Evolutionary conservation across 2,888 invertebrate species (phyloP).

Genomic region (Nymphalis polychloros): DNA sequence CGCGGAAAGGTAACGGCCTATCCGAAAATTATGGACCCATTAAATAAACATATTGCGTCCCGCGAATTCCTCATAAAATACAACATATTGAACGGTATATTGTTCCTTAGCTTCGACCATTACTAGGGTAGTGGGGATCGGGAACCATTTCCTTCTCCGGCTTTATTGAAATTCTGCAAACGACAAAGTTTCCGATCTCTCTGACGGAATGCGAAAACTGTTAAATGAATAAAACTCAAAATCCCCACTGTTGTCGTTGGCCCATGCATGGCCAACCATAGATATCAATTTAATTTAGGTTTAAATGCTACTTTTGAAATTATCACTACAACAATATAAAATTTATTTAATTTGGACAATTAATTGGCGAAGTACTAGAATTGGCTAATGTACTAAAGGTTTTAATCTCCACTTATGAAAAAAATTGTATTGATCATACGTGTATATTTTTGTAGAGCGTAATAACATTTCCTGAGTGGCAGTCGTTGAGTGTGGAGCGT

Average conservation of each 20-base stretch:
- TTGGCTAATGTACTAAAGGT: too few species aligned
- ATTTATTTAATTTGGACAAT: too few species aligned
- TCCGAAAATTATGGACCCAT: conserved; percentile 58
- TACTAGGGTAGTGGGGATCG: conserved; percentile 49
- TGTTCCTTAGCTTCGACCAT: conserved; percentile 58
- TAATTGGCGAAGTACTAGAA: too few species aligned
- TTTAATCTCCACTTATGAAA: too few species aligned
- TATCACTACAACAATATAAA: neutral
- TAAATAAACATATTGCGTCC: conserved; percentile 69
- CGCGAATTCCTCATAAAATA: conserved; percentile 70
- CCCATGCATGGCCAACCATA: conserved; percentile 1
- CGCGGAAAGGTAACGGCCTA: conserved; percentile 45
- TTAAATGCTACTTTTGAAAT: neutral
- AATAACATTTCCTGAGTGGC: too few species aligned
- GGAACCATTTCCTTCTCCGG: conserved; percentile 64
- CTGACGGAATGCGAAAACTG: conserved; percentile 45
- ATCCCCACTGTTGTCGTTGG: conserved; percentile 19
- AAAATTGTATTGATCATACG: too few species aligned
- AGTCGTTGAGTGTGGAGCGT: too few species aligned
- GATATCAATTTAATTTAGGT: conserved; percentile 16
- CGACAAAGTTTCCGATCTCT: conserved; percentile 61
- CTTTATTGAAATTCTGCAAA: conserved; percentile 77
- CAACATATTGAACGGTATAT: conserved; percentile 57
- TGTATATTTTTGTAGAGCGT: too few species aligned
- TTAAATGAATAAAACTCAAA: conserved; percentile 36